phyloP scores from a whole-genome alignment of 2,888 invertebrate species.

The Pyrrhosoma nymphula region DNA sequence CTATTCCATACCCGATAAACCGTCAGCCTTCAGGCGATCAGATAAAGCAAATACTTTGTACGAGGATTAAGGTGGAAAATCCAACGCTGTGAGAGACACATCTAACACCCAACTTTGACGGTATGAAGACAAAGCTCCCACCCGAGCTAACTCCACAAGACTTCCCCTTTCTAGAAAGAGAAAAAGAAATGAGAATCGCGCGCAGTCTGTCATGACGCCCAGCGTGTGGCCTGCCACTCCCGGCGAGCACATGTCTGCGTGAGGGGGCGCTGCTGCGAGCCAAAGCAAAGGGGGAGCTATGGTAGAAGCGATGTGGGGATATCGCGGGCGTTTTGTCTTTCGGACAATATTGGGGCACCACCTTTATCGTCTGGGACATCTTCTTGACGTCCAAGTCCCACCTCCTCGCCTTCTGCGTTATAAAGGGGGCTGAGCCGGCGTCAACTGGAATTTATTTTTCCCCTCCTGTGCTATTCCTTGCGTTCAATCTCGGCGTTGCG shows the following conservation, averaged over 20 bases:
- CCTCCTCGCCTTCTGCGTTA: neutral
- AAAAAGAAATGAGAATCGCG: neutral
- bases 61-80: neutral
- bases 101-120: neutral
- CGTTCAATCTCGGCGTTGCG: too few relatives aligned
- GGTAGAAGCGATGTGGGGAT: neutral
- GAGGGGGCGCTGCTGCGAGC: neutral
- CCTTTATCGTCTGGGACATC: conserved; percentile 36
- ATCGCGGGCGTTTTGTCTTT: conserved; percentile 11
- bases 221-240: neutral
- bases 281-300: neutral
- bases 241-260: too few relatives aligned
- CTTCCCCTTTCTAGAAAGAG: neutral
- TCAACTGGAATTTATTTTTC: too few relatives aligned
- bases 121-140: conserved; percentile 37
- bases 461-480: too few relatives aligned
- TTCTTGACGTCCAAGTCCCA: neutral
- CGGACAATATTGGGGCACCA: neutral
- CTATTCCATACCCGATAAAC: neutral
- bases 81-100: conserved; percentile 4
- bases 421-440: neutral
- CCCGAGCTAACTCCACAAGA: neutral
- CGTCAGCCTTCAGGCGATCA: neutral
- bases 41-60: neutral
- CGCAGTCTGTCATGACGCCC: neutral